Evolutionary conservation across 2,113 vertebrate genomes (phyloP), one percentile per base, ranked within the genome.

Genomic region (Microtus pennsylvanicus): DNA sequence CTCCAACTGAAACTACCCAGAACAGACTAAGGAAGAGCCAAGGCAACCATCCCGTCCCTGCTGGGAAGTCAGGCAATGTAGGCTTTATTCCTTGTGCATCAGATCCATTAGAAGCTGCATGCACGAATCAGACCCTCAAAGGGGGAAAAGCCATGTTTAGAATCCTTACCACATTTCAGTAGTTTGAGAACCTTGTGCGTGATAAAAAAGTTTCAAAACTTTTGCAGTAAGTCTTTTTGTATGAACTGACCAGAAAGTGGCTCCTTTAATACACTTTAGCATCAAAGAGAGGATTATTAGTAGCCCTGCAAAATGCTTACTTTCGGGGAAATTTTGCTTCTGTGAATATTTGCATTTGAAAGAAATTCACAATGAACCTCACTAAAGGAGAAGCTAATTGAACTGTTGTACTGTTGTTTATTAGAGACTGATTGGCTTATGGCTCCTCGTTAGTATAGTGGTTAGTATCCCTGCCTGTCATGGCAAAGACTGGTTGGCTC

Each of bases 291-390:
- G 2, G 17, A 70, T 10, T 24, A 89, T 35, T 24, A 4, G 16
- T 42, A 74, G 45, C n/a, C 78, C 3, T 55, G 1, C 22, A 87
- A 67, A 86, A 89, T 69, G 47, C 19, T 70, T 88, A 13, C 72
- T 94, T 70, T 80, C 35, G 55, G 75, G 16, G 47, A 90, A 88
- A 45, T 78, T 96, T 92, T 90, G 8, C 30, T 80, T 94, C 55
- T 45, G 0, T 83, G 61, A 95, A 69, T 89, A 76, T 45, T 91
- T 7, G 45, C 69, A 89, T 87, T 1, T 70, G 58, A 61, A 75
- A 89, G 38, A 78, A 93, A 92, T 88, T 95, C 58, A 80, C 35
- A n/a, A 26, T 52, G 61, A 92, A 24, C 1, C 16, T 83, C 50
- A 33, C 42, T 17, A 67, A 85, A 91, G n/a, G 38, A 93, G 89